These are phyloP conservation scores for Lagopus leucura DNA, from an alignment of 2,113 vertebrate species.

Conservation along the genomic window DNA sequence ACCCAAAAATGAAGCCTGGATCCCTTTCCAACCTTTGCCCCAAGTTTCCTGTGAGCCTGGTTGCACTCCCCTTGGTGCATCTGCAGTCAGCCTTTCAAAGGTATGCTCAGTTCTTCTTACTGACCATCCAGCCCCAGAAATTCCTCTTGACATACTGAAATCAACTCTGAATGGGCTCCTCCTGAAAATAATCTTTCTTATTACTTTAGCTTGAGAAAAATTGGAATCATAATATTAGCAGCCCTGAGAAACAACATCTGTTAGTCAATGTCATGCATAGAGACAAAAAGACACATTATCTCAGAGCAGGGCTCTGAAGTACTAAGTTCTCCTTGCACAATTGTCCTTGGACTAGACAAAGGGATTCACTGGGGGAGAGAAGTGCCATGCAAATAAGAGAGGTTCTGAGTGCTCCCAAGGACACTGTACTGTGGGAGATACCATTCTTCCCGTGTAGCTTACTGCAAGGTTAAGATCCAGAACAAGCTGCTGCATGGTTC, in stretches of 20 bases:
- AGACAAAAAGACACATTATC: not conserved
- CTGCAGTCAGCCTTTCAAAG: not conserved
- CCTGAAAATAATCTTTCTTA: not conserved
- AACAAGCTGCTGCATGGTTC: not conserved
- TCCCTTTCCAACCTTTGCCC: conserved; percentile 18
- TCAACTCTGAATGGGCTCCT: not conserved
- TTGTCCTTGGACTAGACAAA: not conserved
- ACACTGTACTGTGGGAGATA: not conserved
- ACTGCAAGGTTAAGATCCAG: not conserved
- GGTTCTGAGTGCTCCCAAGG: not conserved
- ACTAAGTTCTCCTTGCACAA: not conserved
- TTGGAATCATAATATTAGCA: not conserved
- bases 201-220: not conserved
- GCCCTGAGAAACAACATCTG: not conserved
- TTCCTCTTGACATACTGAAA: not conserved
- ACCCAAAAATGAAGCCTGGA: not conserved
- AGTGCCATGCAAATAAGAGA: not conserved
- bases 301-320: not conserved
- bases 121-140: not conserved
- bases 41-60: conserved; percentile 17
- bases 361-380: not conserved
- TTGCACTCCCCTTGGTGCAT: not conserved
- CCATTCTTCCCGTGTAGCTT: not conserved
- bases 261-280: not conserved
- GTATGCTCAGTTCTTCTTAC: not conserved